Evolutionary conservation across 2,888 invertebrate species (phyloP), one percentile per base, ranked within the genome.

Genomic region (Labia minor): DNA sequence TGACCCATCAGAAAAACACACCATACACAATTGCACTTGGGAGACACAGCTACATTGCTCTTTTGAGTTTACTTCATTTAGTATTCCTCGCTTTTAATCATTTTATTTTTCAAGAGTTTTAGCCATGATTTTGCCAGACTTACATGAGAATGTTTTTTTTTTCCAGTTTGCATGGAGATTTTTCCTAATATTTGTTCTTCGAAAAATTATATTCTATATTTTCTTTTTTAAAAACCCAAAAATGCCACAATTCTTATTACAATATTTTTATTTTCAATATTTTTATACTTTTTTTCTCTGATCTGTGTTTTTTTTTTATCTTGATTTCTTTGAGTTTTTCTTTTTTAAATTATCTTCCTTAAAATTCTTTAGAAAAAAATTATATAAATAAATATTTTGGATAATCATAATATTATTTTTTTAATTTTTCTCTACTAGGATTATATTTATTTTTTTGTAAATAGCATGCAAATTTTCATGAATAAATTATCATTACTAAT

Each of bases 121-220:
- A 70, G 65, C 68, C 68, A 69, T 72, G 18, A 69, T 73, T 70
- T 71, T 70, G 68, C 18, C 64, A 66, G 61, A 62, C 61, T 70
- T 21, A 70, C 71, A 70, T 71, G 8, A 66, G 67, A 66, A 64
- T 71, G 62, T 49, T 19, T 72, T 72, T 69, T 65, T 19, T 61
- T 19, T 68, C 20, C 19, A 64, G 21, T 21, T 66, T 16, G 64
- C 37, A 11, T 11, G 61, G 61, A 11, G 49, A 16, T 63, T 21
- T 62, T 66, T 70, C 69, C 66, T 68, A 65, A 68, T 69, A 64
- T 68, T 65, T 64, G 65, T 65, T 67, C 62, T 66, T 66, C 65
- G 67, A 69, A 67, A 65, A 37, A 67, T 21, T 61, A 69, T 64
- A 18, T 67, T 62, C 26, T 66, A 26, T 68, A 33, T 68, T 66